Conservation (phyloP, 2,797 vertebrate genomes). For the Lophura swinhoii region DNA sequence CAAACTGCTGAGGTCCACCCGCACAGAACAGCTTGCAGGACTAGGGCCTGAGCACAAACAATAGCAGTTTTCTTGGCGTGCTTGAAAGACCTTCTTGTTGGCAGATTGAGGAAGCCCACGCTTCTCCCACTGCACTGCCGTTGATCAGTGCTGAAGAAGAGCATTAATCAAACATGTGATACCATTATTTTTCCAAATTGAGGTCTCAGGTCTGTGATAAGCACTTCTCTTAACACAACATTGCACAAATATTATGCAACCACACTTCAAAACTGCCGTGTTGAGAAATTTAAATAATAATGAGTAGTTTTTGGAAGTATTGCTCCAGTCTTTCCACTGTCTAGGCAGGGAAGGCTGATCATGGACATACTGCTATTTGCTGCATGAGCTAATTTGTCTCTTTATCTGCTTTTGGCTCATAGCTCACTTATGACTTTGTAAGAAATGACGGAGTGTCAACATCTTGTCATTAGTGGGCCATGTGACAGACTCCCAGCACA, state of each 20-base stretch:
- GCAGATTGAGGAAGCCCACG: slow-evolving; percentile 66
- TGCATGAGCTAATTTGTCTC: slow-evolving; percentile 21
- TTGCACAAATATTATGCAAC: slow-evolving; percentile 35
- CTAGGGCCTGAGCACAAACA: slow-evolving; percentile 36
- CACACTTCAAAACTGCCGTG: not conserved
- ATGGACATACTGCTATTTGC: not conserved
- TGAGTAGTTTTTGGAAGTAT: not conserved
- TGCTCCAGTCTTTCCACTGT: not conserved
- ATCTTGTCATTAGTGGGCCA: slow-evolving; percentile 38
- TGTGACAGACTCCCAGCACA: slow-evolving; percentile 52
- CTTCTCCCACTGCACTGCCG: slow-evolving; percentile 34
- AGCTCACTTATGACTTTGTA: slow-evolving; percentile 21
- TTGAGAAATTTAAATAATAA: not conserved
- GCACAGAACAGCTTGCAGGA: slow-evolving; percentile 51
- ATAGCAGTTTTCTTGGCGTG: slow-evolving; percentile 57
- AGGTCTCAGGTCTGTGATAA: slow-evolving; percentile 31
- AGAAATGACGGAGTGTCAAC: slow-evolving; percentile 54
- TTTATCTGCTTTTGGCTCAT: slow-evolving; percentile 44
- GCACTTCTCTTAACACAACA: slow-evolving; percentile 17
- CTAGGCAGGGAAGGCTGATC: not conserved
- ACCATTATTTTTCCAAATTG: slow-evolving; percentile 29
- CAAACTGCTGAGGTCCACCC: not conserved
- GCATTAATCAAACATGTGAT: slow-evolving; percentile 22
- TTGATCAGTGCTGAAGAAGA: slow-evolving; percentile 24
- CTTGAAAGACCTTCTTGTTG: slow-evolving; percentile 29